These are phyloP conservation scores for Chiridota heheva DNA, from an alignment of 35 echinoderm and acorn worm species.

Conservation along the genomic window DNA sequence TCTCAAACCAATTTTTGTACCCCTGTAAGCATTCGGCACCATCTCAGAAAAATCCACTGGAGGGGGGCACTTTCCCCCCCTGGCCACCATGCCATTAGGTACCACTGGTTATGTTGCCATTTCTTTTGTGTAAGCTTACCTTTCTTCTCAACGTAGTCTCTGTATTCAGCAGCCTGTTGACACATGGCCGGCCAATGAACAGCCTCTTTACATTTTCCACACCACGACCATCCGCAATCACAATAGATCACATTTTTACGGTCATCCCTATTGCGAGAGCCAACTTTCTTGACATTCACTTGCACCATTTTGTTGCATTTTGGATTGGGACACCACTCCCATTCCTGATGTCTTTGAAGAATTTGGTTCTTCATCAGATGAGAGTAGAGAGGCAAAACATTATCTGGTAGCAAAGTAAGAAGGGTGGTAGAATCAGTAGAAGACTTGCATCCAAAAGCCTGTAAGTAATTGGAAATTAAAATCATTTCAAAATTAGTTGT, in stretches of 20 bases:
- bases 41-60: background rate
- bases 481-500: background rate
- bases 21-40: too few relatives aligned
- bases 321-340: constrained; percentile 80
- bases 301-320: constrained; percentile 65
- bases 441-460: constrained; percentile 72
- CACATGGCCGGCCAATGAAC: constrained; percentile 95
- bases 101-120: background rate
- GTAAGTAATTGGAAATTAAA: constrained; percentile 9
- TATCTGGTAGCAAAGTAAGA: constrained; percentile 55
- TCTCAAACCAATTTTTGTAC: background rate
- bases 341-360: constrained; percentile 32
- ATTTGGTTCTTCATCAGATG: constrained; percentile 38
- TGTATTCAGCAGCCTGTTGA: constrained; percentile 73
- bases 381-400: constrained; percentile 44
- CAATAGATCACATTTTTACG: constrained; percentile 64
- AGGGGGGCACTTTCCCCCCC: background rate
- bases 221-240: constrained; percentile 87
- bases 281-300: background rate
- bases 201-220: constrained; percentile 69
- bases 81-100: background rate
- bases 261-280: constrained; percentile 1
- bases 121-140: constrained; percentile 22
- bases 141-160: constrained; percentile 18
- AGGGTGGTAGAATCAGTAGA: constrained; percentile 61